Evolutionary conservation across 2,113 vertebrate species (phyloP), one percentile per base, ranked within the genome.

Genomic region (Phalacrocorax aristotelis): DNA sequence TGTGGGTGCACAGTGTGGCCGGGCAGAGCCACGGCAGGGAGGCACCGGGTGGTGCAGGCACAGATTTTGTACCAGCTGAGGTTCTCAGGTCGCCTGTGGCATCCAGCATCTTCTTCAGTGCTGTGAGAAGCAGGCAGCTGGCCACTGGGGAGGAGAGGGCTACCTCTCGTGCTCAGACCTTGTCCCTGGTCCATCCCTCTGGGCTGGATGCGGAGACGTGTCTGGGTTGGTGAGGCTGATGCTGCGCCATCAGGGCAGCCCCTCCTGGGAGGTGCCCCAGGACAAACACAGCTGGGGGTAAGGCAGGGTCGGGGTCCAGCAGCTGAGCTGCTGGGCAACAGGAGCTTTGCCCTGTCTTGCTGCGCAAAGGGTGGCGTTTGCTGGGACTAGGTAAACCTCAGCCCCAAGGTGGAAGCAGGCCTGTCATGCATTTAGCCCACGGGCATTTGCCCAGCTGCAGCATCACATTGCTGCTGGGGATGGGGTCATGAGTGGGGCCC

Each of bases 1-100:
- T 11, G 23, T 4, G 18, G n/a, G 29, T 2, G 1, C 5, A 0
- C 1, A 1, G 52, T 2, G 3, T 15, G 12, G 11, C 44, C 1
- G 2, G 52, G 30, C 32, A 70, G 46, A 52, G 26, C 34, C 3
- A 0, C 2, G 3, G 38, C 48, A 23, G n/a, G 15, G 27, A 19
- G 17, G n/a, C 3, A 2, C 18, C 1, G 2, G 40, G 16, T 11
- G 6, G 7, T 51, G 23, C 15, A 10, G 21, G n/a, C 2, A 3
- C 57, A 27, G 21, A 4, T 25, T n/a, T 58, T 29, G 19, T 38
- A 32, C 34, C 1, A 1, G 21, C 21, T 30, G 21, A 38, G 36
- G 17, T 27, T 75, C 18, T 23, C 20, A 13, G 26, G 6, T 19
- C 2, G 0, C 48, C 38, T 1, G 1, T 38, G 20, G 32, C 38